A percentile compares a stretch with the other conserved stretches of the same genome.
phyloP scores from a whole-genome alignment of 2,113 vertebrate genomes.

The Ranitomeya imitator region DNA sequence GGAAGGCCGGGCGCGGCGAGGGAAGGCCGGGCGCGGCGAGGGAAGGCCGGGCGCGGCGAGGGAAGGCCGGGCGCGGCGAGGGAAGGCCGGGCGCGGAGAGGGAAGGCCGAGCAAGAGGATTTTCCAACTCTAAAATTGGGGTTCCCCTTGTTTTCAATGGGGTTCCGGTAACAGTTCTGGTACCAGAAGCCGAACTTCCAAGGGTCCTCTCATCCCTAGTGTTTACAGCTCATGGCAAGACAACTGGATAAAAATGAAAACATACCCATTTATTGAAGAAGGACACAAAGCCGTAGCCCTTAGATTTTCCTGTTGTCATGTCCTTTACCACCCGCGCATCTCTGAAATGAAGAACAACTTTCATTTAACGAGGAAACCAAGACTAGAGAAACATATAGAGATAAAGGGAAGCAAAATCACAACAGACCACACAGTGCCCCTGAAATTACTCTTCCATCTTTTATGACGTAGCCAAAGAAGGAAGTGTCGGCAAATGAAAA shows the following conservation, averaged over 20 bases:
- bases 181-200: too few species aligned
- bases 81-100: too few species aligned
- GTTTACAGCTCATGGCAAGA: too few species aligned
- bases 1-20: too few species aligned
- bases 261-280: slow-evolving; percentile 99
- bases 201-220: too few species aligned
- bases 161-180: too few species aligned
- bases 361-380: slow-evolving; percentile 57
- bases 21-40: too few species aligned
- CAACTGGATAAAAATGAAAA: neutral
- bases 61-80: too few species aligned
- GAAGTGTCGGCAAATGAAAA: slow-evolving; percentile 60
- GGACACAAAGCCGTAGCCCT: slow-evolving; percentile 98
- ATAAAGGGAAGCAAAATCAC: slow-evolving; percentile 55
- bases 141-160: too few species aligned
- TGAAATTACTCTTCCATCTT: slow-evolving; percentile 56
- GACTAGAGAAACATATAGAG: neutral
- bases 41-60: too few species aligned
- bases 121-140: too few species aligned
- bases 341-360: slow-evolving; percentile 67
- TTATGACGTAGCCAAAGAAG: slow-evolving; percentile 63
- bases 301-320: slow-evolving; percentile 97
- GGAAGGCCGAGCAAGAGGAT: too few species aligned
- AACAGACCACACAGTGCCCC: slow-evolving; percentile 55
- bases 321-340: slow-evolving; percentile 98